Conservation (phyloP, 2,888 invertebrate species). For the Pandemis corylana region DNA sequence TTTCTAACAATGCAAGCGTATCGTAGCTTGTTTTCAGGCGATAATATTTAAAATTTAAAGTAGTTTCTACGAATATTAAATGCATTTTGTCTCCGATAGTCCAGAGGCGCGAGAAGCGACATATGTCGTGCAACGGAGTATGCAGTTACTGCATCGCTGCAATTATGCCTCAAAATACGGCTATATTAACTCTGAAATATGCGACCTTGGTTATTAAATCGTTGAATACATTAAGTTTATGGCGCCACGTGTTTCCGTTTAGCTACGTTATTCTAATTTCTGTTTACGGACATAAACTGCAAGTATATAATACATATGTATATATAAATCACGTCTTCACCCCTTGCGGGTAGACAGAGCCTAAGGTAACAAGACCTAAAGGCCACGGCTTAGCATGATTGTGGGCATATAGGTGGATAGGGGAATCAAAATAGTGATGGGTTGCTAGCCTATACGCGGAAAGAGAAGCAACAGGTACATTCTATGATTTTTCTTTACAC, state of each 20-base stretch:
- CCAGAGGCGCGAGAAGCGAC: conserved; percentile 18
- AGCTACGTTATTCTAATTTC: background rate
- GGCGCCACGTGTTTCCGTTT: background rate
- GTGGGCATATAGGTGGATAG: too few relatives aligned
- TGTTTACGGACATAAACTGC: background rate
- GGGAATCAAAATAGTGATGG: too few relatives aligned
- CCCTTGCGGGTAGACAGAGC: too few relatives aligned
- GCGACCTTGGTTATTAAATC: conserved; percentile 24
- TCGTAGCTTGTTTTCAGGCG: background rate
- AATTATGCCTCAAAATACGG: conserved; percentile 53
- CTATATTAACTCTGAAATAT: conserved; percentile 47
- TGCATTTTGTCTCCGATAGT: background rate
- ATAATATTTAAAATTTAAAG: background rate
- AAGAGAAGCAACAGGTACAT: too few relatives aligned
- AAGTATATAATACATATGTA: too few relatives aligned
- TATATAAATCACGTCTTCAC: too few relatives aligned
- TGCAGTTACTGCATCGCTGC: conserved; percentile 51
- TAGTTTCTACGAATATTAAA: background rate
- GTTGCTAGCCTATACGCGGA: too few relatives aligned
- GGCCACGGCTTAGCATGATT: too few relatives aligned
- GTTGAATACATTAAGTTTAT: background rate
- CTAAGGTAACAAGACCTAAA: too few relatives aligned
- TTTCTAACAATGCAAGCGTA: too few relatives aligned
- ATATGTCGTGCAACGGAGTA: conserved; percentile 48
- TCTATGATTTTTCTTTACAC: too few relatives aligned